Percentiles rank a stretch among this genome's conserved stretches.
These are phyloP conservation scores for Drosophila obscura DNA, from an alignment of 1,140 invertebrate species.

Conservation along the genomic window DNA sequence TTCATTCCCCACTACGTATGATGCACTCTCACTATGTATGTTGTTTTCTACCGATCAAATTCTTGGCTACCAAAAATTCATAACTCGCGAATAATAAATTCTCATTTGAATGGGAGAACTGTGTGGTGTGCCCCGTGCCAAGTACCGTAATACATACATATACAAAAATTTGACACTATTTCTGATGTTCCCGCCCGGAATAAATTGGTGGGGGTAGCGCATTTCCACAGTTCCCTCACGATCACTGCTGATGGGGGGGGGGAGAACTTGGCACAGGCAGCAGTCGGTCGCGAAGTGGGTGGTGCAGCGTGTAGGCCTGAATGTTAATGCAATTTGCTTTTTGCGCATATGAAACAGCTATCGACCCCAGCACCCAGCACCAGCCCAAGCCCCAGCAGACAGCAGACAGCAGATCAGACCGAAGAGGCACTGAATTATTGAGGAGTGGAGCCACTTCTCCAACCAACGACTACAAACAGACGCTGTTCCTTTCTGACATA, in stretches of 20 bases:
- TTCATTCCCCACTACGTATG: neutral
- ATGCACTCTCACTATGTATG: too few species aligned
- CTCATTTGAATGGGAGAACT: too few species aligned
- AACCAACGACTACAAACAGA: constrained; percentile 10
- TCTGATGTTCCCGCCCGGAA: too few species aligned
- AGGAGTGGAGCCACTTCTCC: constrained; percentile 10
- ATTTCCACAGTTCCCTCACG: too few species aligned
- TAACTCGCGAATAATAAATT: too few species aligned
- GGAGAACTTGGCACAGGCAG: constrained; percentile 1
- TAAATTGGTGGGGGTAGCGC: too few species aligned
- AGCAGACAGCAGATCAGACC: constrained; percentile 2
- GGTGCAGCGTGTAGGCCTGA: constrained; percentile 48
- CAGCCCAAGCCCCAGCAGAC: neutral
- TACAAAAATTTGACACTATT: too few species aligned
- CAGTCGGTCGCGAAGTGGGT: constrained; percentile 47
- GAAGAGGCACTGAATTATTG: neutral
- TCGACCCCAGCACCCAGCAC: neutral
- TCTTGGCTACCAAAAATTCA: too few species aligned
- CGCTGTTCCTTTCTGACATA: constrained; percentile 48
- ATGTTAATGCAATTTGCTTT: constrained; percentile 41
- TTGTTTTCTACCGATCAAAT: neutral
- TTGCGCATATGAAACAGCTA: constrained; percentile 17
- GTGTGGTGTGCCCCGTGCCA: too few species aligned
- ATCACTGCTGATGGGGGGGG: too few species aligned
- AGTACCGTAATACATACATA: too few species aligned